Percentiles rank a stretch among this genome's conserved stretches.
Evolutionary conservation across 1,140 invertebrate genomes (phyloP).

Genomic region (Trissolcus basalis): DNA sequence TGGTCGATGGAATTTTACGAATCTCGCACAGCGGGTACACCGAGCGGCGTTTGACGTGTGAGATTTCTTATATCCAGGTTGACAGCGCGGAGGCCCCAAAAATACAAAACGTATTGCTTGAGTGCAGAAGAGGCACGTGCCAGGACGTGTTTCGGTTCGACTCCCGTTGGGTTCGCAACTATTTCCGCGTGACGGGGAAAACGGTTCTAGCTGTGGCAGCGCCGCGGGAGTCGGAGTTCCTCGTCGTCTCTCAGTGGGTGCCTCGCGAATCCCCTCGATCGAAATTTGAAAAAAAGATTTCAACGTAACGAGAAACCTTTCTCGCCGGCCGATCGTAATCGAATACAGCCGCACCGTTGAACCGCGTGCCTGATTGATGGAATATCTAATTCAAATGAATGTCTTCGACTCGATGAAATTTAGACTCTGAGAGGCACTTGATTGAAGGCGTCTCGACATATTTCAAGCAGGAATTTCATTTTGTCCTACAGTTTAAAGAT

Average conservation of each 20-base stretch:
- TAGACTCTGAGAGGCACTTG: conserved; percentile 17
- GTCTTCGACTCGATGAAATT: conserved; percentile 40
- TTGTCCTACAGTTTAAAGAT: conserved; percentile 19
- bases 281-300: conserved; percentile 31
- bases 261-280: conserved; percentile 39
- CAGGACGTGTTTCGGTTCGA: conserved; percentile 46
- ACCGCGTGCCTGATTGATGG: conserved; percentile 46
- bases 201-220: conserved; percentile 60
- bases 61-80: conserved; percentile 51
- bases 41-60: conserved; percentile 25
- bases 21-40: conserved; percentile 49
- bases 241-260: conserved; percentile 51
- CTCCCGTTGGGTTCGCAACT: conserved; percentile 61
- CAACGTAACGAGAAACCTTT: conserved; percentile 32
- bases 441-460: conserved; percentile 50
- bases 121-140: conserved; percentile 59
- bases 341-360: conserved; percentile 26
- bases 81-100: too few species aligned
- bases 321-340: conserved; percentile 40
- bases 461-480: conserved; percentile 42
- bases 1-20: conserved; percentile 39
- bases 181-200: conserved; percentile 70
- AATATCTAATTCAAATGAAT: conserved; percentile 51
- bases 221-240: conserved; percentile 61
- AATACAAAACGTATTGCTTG: conserved; percentile 35